phyloP scores from a whole-genome alignment of 2,797 vertebrate species.

The Chelon auratus region DNA sequence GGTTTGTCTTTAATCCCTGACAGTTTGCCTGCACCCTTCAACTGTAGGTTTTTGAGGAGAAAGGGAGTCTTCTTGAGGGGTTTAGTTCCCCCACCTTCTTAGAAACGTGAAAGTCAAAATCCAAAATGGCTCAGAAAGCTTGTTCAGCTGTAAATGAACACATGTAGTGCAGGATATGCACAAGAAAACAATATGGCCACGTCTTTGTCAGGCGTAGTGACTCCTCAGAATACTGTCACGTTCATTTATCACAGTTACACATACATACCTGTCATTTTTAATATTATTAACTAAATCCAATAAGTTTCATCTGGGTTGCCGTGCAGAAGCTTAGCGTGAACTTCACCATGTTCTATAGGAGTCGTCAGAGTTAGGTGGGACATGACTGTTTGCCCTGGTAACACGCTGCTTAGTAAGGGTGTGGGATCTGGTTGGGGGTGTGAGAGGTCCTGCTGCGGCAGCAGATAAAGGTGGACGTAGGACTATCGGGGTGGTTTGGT shows the following conservation, averaged over 20 bases:
- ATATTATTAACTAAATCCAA: slow-evolving; percentile 13
- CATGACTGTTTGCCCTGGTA: slow-evolving; percentile 51
- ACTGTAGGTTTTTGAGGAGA: slow-evolving; percentile 25
- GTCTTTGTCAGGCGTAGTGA: slow-evolving; percentile 1
- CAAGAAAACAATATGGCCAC: not conserved
- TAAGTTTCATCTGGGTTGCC: slow-evolving; percentile 2
- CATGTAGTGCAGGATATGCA: not conserved
- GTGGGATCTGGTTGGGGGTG: slow-evolving; percentile 65
- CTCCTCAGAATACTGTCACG: slow-evolving; percentile 44
- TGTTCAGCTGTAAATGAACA: slow-evolving; percentile 12
- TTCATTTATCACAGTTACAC: slow-evolving; percentile 42
- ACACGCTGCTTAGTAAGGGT: slow-evolving; percentile 71
- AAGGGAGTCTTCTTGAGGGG: not conserved
- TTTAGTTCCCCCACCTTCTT: not conserved
- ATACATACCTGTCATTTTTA: not conserved
- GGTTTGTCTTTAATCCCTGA: slow-evolving; percentile 46
- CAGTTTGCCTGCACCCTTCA: slow-evolving; percentile 23
- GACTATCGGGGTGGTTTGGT: slow-evolving; percentile 73
- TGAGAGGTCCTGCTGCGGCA: slow-evolving; percentile 57
- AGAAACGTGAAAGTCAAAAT: slow-evolving; percentile 4
- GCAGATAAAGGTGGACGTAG: slow-evolving; percentile 79
- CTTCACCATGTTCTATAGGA: not conserved
- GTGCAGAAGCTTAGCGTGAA: not conserved
- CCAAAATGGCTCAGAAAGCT: not conserved
- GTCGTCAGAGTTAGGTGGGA: slow-evolving; percentile 23